phyloP scores from a whole-genome alignment of 2,797 vertebrate genomes.

The Melanotaenia trifasciata region DNA sequence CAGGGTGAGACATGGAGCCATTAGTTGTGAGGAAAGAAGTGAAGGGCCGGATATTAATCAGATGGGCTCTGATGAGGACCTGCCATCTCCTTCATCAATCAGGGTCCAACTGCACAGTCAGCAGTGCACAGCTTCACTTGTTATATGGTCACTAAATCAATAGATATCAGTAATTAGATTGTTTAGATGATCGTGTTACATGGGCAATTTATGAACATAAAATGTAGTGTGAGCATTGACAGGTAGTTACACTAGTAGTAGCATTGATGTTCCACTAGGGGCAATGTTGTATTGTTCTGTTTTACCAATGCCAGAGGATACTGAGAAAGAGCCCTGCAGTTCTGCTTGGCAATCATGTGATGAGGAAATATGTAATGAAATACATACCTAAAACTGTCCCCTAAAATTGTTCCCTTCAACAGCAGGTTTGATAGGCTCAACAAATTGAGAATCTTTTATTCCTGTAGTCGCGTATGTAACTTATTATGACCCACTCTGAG shows the following conservation, averaged over 20 bases:
- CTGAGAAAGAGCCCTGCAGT: slow-evolving; percentile 22
- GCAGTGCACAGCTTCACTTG: slow-evolving; percentile 51
- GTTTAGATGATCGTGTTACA: slow-evolving; percentile 30
- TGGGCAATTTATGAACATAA: slow-evolving; percentile 9
- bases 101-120: slow-evolving; percentile 59
- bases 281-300: slow-evolving; percentile 57
- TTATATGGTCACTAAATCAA: slow-evolving; percentile 26
- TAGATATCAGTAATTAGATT: slow-evolving; percentile 41
- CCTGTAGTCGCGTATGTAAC: slow-evolving; percentile 31
- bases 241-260: slow-evolving; percentile 41
- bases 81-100: slow-evolving; percentile 74
- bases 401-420: slow-evolving; percentile 7
- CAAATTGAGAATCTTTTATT: slow-evolving; percentile 19
- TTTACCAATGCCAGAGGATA: background rate
- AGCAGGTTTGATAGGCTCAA: slow-evolving; percentile 10
- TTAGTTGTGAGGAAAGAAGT: slow-evolving; percentile 73
- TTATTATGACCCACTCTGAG: slow-evolving; percentile 58
- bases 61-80: slow-evolving; percentile 75
- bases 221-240: background rate
- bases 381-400: slow-evolving; percentile 12
- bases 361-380: slow-evolving; percentile 11
- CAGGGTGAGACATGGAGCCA: slow-evolving; percentile 69
- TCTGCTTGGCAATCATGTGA: slow-evolving; percentile 8
- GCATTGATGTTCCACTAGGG: slow-evolving; percentile 52
- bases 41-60: slow-evolving; percentile 80